A percentile compares a stretch with the other conserved stretches of the same genome.
phyloP scores from a whole-genome alignment of 2,797 vertebrate genomes.

The Chaetodon trifasciatus region DNA sequence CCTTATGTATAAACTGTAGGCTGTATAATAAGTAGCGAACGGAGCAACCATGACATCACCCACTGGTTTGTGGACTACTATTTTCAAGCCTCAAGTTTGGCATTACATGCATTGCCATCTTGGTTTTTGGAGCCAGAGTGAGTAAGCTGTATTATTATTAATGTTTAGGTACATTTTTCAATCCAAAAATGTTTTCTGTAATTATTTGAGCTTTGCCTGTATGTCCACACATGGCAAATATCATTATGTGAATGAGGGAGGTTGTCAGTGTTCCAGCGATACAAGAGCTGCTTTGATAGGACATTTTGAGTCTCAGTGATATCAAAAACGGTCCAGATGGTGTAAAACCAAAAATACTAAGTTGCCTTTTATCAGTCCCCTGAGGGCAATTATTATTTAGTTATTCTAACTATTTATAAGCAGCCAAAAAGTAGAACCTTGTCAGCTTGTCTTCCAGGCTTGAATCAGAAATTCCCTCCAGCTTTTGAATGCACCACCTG shows the following conservation, averaged over 20 bases:
- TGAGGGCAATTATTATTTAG: background rate
- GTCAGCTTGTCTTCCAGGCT: slow-evolving; percentile 25
- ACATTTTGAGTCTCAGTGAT: background rate
- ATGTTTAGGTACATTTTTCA: background rate
- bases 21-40: no score
- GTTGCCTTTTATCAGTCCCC: background rate
- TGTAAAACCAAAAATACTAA: background rate
- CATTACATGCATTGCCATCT: no score
- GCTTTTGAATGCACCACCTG: slow-evolving; percentile 10
- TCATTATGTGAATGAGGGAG: background rate
- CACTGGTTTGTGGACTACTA: no score
- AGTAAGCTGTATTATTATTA: background rate
- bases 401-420: background rate
- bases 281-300: background rate
- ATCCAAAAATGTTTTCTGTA: background rate
- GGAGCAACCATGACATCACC: no score
- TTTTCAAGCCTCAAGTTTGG: no score
- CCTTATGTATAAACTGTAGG: slow-evolving; percentile 19
- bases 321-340: background rate
- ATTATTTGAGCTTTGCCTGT: background rate
- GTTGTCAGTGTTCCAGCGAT: background rate
- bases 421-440: background rate
- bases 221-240: background rate
- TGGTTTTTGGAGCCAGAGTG: no score
- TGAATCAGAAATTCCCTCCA: slow-evolving; percentile 5